A percentile compares a stretch with the other conserved stretches of the same genome.
Evolutionary conservation across 1,140 invertebrate species (phyloP).

Genomic region (Nautilus pompilius): DNA sequence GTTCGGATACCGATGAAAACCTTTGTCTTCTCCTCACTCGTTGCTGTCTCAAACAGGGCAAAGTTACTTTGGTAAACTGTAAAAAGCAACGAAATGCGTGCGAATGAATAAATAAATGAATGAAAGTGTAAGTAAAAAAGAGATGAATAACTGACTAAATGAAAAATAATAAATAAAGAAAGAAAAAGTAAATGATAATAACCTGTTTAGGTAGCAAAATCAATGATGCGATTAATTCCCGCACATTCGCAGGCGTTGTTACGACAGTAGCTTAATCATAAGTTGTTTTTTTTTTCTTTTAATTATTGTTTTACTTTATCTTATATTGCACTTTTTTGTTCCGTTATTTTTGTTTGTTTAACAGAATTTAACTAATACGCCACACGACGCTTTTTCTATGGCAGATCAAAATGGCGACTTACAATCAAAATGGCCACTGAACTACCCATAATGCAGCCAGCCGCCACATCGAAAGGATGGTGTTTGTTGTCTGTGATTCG

Average conservation of each 20-base stretch:
- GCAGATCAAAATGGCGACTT: slow-evolving; percentile 6
- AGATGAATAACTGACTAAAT: too few species aligned
- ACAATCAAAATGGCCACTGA: slow-evolving; percentile 58
- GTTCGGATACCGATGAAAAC: not conserved
- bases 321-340: not conserved
- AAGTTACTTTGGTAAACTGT: not conserved
- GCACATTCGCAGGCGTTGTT: too few species aligned
- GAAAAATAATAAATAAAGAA: too few species aligned
- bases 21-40: not conserved
- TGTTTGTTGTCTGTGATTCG: slow-evolving; percentile 93
- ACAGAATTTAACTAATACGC: too few species aligned
- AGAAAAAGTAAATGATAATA: too few species aligned
- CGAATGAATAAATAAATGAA: not conserved
- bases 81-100: not conserved
- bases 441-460: slow-evolving; percentile 63
- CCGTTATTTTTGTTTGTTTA: too few species aligned
- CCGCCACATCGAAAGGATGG: slow-evolving; percentile 81
- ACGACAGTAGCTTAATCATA: not conserved
- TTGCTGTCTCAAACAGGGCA: not conserved
- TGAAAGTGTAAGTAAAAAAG: not conserved
- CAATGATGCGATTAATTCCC: too few species aligned
- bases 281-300: not conserved
- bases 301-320: not conserved
- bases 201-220: too few species aligned
- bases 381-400: not conserved